A percentile compares a stretch with the other conserved stretches of the same genome.
Evolutionary conservation across 2,113 vertebrate species (phyloP).

Genomic region (Thunnus maccoyii): DNA sequence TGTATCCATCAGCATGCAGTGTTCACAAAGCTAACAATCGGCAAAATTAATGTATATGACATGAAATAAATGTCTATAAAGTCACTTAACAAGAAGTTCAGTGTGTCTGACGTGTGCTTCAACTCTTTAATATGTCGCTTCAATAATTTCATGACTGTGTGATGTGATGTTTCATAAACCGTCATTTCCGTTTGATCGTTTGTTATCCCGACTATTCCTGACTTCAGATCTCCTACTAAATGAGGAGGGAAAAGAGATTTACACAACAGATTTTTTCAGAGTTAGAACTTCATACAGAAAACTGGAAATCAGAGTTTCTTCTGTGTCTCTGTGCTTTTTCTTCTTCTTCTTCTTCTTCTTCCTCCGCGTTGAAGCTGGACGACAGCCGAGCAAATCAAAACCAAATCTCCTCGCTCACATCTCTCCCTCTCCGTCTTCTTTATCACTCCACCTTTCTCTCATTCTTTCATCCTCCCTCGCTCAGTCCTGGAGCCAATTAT

Average conservation of each 20-base stretch:
- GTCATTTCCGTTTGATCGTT: no score
- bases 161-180: no score
- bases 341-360: no score
- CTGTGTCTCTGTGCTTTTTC: not conserved
- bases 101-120: no score
- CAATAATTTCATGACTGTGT: no score
- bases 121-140: no score
- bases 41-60: no score
- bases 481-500: constrained; percentile 73
- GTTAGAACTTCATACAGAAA: constrained; percentile 3
- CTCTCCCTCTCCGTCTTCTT: constrained; percentile 24
- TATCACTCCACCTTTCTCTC: constrained; percentile 53
- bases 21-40: no score
- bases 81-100: no score
- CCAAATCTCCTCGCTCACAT: constrained; percentile 47
- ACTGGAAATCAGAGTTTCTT: constrained; percentile 20
- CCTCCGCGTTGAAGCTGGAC: constrained; percentile 34
- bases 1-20: no score
- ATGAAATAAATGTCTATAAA: no score
- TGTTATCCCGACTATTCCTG: no score
- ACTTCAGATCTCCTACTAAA: constrained; percentile 1
- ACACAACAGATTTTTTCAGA: not conserved
- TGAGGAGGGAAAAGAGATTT: not conserved
- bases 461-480: constrained; percentile 66
- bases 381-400: constrained; percentile 54